phyloP scores from a whole-genome alignment of 1,140 invertebrate genomes.

The Tetragnatha versicolor region DNA sequence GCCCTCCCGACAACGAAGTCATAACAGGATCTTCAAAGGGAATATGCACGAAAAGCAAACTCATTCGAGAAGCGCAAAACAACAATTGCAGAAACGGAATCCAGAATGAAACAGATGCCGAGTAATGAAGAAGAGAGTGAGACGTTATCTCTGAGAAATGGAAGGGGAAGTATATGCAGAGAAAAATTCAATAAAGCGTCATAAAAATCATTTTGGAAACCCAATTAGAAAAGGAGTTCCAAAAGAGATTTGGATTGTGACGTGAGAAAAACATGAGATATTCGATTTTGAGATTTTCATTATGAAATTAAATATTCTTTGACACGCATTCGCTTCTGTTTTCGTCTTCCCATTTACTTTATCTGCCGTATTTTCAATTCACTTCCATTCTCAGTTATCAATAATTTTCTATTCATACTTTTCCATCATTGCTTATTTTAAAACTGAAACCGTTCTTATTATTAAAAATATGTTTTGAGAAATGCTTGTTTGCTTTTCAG shows the following conservation, averaged over 20 bases:
- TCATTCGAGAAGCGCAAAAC: neutral
- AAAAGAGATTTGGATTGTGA: neutral
- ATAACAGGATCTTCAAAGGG: slow-evolving; percentile 17
- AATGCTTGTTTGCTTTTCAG: too few species aligned
- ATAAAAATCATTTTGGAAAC: slow-evolving; percentile 17
- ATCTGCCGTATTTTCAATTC: too few species aligned
- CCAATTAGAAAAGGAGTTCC: too few species aligned
- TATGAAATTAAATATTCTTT: slow-evolving; percentile 30
- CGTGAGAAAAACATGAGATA: neutral
- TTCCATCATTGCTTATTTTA: too few species aligned
- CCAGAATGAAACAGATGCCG: slow-evolving; percentile 1
- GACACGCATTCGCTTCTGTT: neutral
- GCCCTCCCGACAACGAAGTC: too few species aligned
- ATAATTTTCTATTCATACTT: too few species aligned
- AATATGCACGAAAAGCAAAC: neutral
- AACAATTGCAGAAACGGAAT: neutral
- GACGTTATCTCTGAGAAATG: neutral
- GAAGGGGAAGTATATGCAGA: neutral
- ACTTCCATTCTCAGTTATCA: too few species aligned
- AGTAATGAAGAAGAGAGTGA: neutral
- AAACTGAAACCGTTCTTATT: too few species aligned
- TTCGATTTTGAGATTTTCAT: slow-evolving; percentile 11
- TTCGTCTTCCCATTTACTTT: too few species aligned
- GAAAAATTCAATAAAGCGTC: slow-evolving; percentile 19
- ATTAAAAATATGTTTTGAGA: too few species aligned